Conservation (phyloP, 1,140 invertebrate species). For the Portunus trituberculatus region DNA sequence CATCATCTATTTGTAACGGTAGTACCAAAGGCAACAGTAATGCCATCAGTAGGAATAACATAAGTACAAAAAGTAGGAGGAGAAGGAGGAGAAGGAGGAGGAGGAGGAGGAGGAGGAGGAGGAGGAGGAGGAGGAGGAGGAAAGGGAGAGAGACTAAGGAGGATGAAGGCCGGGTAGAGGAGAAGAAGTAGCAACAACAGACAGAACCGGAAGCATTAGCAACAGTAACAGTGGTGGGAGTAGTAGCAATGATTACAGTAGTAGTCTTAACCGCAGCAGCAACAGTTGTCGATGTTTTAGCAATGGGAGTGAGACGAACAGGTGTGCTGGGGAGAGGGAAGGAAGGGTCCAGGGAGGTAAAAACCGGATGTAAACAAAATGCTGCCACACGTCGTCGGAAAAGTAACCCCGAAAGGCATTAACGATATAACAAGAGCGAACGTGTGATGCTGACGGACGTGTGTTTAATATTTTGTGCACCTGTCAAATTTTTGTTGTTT, state of each 20-base stretch:
- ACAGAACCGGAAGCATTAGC: no score
- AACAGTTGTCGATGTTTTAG: background rate
- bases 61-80: background rate
- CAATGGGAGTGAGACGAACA: background rate
- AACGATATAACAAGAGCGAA: no score
- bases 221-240: background rate
- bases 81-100: background rate
- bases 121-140: no score
- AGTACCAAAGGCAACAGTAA: no score
- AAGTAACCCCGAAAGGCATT: no score
- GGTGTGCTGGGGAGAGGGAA: background rate
- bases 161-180: no score
- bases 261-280: background rate
- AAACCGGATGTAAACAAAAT: conserved; percentile 4
- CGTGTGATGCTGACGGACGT: no score
- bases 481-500: background rate
- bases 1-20: no score
- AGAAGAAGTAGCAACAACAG: no score
- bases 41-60: background rate
- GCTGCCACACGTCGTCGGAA: background rate
- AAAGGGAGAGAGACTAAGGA: no score
- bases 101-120: background rate
- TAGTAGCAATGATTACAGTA: background rate
- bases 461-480: no score
- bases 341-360: background rate